Base-by-base conservation (phyloP, 1,140 invertebrate species). In the Zaprionus lachaisei region DNA sequence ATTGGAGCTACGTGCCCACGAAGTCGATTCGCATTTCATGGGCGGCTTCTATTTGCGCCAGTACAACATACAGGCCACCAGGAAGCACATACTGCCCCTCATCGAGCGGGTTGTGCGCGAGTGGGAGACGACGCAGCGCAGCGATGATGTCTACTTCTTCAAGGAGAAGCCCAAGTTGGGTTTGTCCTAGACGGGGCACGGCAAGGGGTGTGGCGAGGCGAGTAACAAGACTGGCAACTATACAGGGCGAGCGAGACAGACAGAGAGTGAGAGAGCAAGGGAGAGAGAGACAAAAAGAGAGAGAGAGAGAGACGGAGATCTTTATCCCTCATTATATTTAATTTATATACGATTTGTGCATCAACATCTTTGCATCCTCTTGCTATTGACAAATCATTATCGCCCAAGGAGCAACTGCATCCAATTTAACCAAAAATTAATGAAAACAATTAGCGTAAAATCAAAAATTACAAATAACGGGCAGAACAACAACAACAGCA, bases 81-180 rank as follows among this genome's bases (percentile, higher is more conserved):
- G 95, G 31, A 96, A 96, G 92, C 95, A 95, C 86, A 94, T 96
- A 74, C 76, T 95, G 65, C 95, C 95, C 31, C 93, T 95, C 65
- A 84, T 95, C 70, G 94, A 94, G 85, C 91, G 92, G 38, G 91
- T 91, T 37, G 79, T 93, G 65, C 79, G 77, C 14, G 73, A 89
- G 0, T 76, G 83, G 80, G 85, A 90, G 56, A 58, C 65, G 5
- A 41, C 81, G 1, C 75, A 75, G 12, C 44, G 17, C 2, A 80
- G 81, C 65, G 72, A 90, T 1, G 81, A 89, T 22, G 81, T 89
- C 0, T 83, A 80, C 70, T 83, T 83, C 26, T 89, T 89, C 37
- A 81, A 87, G 71, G 80, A 83, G 63, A 86, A 87, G 38, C 83
- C 83, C n/a, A 78, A 86, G 22, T 58, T 85, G 80, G 83, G 79